Percentiles rank a stretch among this genome's conserved stretches.
Evolutionary conservation across 2,113 vertebrate genomes (phyloP).

Genomic region (Tachycineta bicolor): DNA sequence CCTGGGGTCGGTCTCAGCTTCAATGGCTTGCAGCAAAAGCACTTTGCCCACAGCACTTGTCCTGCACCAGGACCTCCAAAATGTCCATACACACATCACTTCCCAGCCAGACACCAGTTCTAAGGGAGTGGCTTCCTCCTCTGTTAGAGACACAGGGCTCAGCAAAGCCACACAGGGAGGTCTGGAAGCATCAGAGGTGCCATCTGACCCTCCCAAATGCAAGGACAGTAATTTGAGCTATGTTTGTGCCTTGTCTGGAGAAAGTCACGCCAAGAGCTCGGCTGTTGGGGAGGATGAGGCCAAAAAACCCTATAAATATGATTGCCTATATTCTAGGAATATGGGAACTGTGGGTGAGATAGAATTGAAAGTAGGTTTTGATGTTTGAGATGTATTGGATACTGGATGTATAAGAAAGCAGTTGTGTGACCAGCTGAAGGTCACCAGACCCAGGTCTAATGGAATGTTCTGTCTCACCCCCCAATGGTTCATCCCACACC

Average conservation of each 20-base stretch:
- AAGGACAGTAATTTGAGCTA: neutral
- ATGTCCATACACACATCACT: rapidly evolving
- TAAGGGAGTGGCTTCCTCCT: neutral
- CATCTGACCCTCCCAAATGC: neutral
- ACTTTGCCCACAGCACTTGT: neutral
- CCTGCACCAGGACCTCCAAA: neutral
- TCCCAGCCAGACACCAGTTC: neutral
- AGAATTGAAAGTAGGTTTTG: no score
- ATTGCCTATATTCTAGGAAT: no score
- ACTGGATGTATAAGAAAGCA: no score
- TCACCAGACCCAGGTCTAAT: no score
- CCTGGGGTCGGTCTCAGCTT: neutral
- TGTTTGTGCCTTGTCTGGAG: neutral
- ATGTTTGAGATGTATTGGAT: no score
- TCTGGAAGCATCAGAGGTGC: neutral
- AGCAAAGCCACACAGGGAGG: neutral
- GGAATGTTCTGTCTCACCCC: no score
- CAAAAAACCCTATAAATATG: no score
- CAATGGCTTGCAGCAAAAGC: neutral
- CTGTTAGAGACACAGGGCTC: neutral
- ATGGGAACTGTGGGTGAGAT: no score
- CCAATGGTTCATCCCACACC: no score
- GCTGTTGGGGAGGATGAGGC: no score
- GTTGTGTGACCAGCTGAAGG: no score
- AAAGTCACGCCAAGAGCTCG: neutral